Percentiles rank a stretch among this genome's conserved stretches.
Conservation (phyloP, 2,888 invertebrate genomes). For the Mamestra brassicae region DNA sequence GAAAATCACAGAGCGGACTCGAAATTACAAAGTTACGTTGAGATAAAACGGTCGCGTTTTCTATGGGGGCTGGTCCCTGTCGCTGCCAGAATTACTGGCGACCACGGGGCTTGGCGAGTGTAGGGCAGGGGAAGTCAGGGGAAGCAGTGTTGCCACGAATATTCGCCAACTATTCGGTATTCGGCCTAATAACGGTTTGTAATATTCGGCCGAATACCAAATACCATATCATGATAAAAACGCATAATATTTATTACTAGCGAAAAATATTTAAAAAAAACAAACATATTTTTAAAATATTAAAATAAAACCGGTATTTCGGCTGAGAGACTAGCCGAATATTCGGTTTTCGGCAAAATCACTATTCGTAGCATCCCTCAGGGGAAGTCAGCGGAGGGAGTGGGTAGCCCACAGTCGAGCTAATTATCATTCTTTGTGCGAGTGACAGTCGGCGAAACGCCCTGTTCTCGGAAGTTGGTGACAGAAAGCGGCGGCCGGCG, state of each 20-base stretch:
- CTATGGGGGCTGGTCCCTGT: conserved; percentile 40
- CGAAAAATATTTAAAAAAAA: too few species aligned
- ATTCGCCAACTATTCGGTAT: too few species aligned
- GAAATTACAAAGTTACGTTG: conserved; percentile 55
- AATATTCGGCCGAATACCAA: too few species aligned
- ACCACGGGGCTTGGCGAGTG: conserved; percentile 1
- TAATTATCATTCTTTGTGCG: conserved; percentile 71
- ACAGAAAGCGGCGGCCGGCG: conserved; percentile 47
- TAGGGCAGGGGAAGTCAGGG: not conserved
- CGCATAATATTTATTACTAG: too few species aligned
- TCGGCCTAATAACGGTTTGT: too few species aligned
- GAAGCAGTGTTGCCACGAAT: not conserved
- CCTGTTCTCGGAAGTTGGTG: conserved; percentile 53
- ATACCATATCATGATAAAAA: too few species aligned
- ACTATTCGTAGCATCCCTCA: too few species aligned
- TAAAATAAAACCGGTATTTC: too few species aligned
- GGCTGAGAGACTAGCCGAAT: too few species aligned
- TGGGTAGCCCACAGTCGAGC: conserved; percentile 39
- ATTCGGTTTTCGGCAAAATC: too few species aligned
- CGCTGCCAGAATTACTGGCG: conserved; percentile 50
- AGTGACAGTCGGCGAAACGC: conserved; percentile 60
- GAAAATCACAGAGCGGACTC: conserved; percentile 40
- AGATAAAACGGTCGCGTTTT: conserved; percentile 50
- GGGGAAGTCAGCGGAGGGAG: not conserved
- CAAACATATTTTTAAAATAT: too few species aligned